These are phyloP conservation scores for Tuberolachnus salignus DNA, from an alignment of 2,888 invertebrate species.

Conservation along the genomic window DNA sequence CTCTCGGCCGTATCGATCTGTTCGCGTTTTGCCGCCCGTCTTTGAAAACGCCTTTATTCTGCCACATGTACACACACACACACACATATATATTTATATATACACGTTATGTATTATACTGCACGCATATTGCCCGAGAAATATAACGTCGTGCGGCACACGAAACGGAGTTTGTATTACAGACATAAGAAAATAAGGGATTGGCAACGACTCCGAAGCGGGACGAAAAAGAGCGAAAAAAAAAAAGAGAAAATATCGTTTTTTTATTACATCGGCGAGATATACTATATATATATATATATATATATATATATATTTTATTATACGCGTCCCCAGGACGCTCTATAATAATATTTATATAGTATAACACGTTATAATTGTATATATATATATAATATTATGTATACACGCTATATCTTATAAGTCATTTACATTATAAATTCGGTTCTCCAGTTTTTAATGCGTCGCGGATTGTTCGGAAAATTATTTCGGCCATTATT, in stretches of 20 bases:
- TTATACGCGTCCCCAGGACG: not conserved
- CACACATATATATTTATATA: not conserved
- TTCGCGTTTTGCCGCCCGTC: not conserved
- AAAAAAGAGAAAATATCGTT: constrained; percentile 23
- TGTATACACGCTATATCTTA: not conserved
- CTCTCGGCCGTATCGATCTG: constrained; percentile 8
- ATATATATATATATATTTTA: not conserved
- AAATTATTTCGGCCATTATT: constrained; percentile 5
- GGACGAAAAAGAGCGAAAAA: not conserved
- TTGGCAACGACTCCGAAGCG: constrained; percentile 27
- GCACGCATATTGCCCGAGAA: constrained; percentile 3
- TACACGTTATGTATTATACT: not conserved
- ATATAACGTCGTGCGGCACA: not conserved
- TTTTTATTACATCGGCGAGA: constrained; percentile 25
- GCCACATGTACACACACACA: not conserved
- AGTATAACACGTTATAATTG: not conserved
- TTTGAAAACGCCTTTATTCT: constrained; percentile 1
- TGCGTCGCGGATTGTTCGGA: not conserved
- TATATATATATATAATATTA: no score
- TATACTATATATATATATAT: not conserved
- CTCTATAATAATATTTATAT: not conserved
- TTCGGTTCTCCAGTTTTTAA: constrained; percentile 2
- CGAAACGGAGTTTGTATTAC: not conserved
- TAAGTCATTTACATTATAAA: not conserved
- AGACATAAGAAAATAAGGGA: constrained; percentile 4